Evolutionary conservation across 2,888 invertebrate genomes (phyloP), one percentile per base, ranked within the genome.

Genomic region (Ctenicera cuprea): DNA sequence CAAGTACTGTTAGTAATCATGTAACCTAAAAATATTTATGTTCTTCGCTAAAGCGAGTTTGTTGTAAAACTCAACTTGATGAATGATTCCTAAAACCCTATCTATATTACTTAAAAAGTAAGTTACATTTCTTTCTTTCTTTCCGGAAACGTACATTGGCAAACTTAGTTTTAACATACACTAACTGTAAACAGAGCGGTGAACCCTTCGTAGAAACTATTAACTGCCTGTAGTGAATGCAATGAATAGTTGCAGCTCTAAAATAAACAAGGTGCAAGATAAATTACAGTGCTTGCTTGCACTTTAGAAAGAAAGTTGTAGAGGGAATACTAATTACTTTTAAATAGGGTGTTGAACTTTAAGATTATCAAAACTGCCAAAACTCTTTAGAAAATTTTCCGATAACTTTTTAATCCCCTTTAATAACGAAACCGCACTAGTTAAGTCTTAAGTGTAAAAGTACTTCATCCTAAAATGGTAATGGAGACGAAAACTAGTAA

Each of bases 201-300:
- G 30, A 26, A 45, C 18, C 45, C 63, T 14, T 63, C 63, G 45
- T 45, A 45, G 63, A 63, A 63, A 63, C 63, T 26, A 63, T 63
- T 63, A 63, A 63, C 43, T 43, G 45, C 63, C 1, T 63, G 45
- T 30, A 63, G 43, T 63, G 30, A 63, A 63, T 63, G 63, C 63
- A 45, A 45, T 43, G 45, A 63, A 45, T 45, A 45, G 63, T 45
- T 63, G 45, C 63, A 45, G 45, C 63, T 26, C 43, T 43, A 63
- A 45, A 45, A 63, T 63, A 43, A 63, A 63, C 63, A 45, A 45
- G 63, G 43, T 26, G 37, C 45, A 63, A 63, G 63, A 63, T 63
- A 63, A 14, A 63, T 63, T 63, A 20, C 45, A 18, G 22, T 26
- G 43, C 43, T 63, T 26, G 43, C 43, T 63, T 45, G 43, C 63